Evolutionary conservation across 2,888 invertebrate species (phyloP).

Genomic region (Entomobrya proxima): DNA sequence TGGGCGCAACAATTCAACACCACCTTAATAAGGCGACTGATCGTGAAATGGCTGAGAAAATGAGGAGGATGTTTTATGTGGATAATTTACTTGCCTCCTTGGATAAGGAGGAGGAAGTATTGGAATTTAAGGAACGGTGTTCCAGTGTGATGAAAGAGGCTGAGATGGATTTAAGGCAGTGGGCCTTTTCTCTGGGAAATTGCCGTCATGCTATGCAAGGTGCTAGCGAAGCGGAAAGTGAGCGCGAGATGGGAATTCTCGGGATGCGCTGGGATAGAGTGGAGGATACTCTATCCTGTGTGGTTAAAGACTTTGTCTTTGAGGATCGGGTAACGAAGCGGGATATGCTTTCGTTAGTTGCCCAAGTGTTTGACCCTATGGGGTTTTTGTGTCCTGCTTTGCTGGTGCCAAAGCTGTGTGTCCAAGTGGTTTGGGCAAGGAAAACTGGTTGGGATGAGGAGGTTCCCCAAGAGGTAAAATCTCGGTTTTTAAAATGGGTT

Average conservation of each 20-base stretch:
- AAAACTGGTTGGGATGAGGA: neutral
- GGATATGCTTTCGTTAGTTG: neutral
- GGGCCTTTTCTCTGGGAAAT: neutral
- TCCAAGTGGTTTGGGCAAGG: neutral
- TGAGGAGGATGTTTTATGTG: slow-evolving; percentile 25
- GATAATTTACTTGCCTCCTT: slow-evolving; percentile 30
- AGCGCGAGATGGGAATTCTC: neutral
- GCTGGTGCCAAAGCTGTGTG: neutral
- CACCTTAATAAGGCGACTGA: neutral
- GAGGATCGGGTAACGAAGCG: neutral
- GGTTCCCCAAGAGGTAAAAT: neutral
- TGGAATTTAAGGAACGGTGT: neutral
- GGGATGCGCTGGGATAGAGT: neutral
- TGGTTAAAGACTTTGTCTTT: neutral
- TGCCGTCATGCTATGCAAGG: neutral
- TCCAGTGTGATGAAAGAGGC: neutral
- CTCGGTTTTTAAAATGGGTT: neutral
- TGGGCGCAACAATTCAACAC: neutral
- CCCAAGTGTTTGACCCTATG: slow-evolving; percentile 1
- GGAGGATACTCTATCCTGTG: neutral
- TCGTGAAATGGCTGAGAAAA: neutral
- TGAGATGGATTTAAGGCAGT: slow-evolving; percentile 39
- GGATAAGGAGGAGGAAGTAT: neutral
- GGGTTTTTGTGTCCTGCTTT: neutral
- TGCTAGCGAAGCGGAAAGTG: neutral